Evolutionary conservation across 2,113 vertebrate species (phyloP).

Genomic region (Triplophysa rosa): DNA sequence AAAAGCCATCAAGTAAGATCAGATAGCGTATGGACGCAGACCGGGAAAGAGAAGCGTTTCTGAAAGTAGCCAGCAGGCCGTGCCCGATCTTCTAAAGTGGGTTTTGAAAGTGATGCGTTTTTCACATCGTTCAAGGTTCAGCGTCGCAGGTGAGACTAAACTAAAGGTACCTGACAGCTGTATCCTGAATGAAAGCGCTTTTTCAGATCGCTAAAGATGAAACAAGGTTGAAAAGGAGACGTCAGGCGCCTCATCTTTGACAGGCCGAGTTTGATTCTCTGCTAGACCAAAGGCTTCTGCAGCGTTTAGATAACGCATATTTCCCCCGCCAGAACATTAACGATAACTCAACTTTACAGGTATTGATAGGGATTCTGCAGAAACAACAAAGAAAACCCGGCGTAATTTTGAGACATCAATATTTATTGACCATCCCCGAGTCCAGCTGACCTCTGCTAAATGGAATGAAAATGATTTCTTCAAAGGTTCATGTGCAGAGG

Average conservation of each 20-base stretch:
- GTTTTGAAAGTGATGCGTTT: constrained; percentile 28
- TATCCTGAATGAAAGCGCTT: constrained; percentile 15
- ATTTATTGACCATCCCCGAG: constrained; percentile 27
- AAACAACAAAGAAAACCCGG: constrained; percentile 5
- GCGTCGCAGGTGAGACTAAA: constrained; percentile 7
- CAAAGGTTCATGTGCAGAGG: neutral
- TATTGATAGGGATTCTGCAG: constrained; percentile 26
- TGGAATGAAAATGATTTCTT: constrained; percentile 22
- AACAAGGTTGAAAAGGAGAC: constrained; percentile 19
- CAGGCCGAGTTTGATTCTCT: constrained; percentile 20
- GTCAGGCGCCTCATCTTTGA: constrained; percentile 28
- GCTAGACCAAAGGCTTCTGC: constrained; percentile 25
- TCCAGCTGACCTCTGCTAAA: constrained; percentile 24
- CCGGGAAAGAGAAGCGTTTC: constrained; percentile 29
- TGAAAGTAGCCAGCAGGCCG: constrained; percentile 2
- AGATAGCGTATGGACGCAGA: constrained; percentile 46
- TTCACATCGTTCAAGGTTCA: neutral
- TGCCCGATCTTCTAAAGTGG: constrained; percentile 2
- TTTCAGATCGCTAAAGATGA: constrained; percentile 7
- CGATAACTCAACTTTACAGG: constrained; percentile 19
- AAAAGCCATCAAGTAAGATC: constrained; percentile 59
- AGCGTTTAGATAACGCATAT: neutral
- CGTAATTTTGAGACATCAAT: constrained; percentile 26
- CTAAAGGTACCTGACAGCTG: constrained; percentile 27
- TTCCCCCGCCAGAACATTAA: neutral